Evolutionary conservation across 1,140 invertebrate species (phyloP).

Genomic region (Nebria ingens): DNA sequence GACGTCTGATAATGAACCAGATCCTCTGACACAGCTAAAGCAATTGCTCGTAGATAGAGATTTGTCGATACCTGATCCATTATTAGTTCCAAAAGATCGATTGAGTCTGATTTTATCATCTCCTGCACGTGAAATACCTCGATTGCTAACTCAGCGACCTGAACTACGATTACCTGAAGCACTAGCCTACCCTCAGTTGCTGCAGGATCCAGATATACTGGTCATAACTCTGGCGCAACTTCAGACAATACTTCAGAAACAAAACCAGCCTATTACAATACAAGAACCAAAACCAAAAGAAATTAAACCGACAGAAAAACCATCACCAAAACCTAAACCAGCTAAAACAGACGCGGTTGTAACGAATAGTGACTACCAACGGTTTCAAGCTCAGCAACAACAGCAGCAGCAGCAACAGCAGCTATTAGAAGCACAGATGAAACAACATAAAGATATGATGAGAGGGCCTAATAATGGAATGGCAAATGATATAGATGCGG

Average conservation of each 20-base stretch:
- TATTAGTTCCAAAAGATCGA: slow-evolving; percentile 64
- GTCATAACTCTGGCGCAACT: slow-evolving; percentile 66
- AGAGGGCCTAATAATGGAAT: slow-evolving; percentile 27
- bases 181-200: slow-evolving; percentile 54
- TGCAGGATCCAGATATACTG: slow-evolving; percentile 66
- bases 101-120: slow-evolving; percentile 56
- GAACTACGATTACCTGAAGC: slow-evolving; percentile 60
- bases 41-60: slow-evolving; percentile 56
- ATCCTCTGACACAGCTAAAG: slow-evolving; percentile 60
- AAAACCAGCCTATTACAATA: slow-evolving; percentile 24
- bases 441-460: background rate
- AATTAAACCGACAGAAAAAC: background rate
- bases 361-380: background rate
- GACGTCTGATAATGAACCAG: slow-evolving; percentile 41
- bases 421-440: slow-evolving; percentile 4
- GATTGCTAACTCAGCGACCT: slow-evolving; percentile 53
- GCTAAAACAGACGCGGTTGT: background rate
- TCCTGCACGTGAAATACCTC: slow-evolving; percentile 64
- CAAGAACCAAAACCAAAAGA: background rate
- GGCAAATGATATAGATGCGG: slow-evolving; percentile 51
- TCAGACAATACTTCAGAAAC: slow-evolving; percentile 55
- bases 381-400: background rate
- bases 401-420: slow-evolving; percentile 13
- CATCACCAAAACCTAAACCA: background rate
- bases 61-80: slow-evolving; percentile 65